Percentiles rank a stretch among this genome's conserved stretches.
Conservation (phyloP, 2,797 vertebrate species). For the Ceyx erithaca region DNA sequence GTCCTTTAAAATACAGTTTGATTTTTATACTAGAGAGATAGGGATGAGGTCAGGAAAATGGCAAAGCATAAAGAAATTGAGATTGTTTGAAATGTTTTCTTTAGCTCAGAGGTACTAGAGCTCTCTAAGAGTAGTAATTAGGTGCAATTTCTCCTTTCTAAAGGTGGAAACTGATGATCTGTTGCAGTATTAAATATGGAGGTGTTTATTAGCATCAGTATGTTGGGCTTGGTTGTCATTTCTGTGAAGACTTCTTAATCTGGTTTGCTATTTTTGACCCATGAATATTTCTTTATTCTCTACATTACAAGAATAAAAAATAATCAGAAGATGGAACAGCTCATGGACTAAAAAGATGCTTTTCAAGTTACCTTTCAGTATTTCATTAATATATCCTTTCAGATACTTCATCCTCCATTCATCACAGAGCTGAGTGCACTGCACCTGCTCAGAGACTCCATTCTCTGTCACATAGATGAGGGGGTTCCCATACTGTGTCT, state of each 20-base stretch:
- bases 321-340: neutral
- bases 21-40: neutral
- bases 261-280: neutral
- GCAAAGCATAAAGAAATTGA: neutral
- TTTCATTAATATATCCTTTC: constrained; percentile 92
- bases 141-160: neutral
- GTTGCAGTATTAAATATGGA: neutral
- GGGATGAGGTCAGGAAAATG: neutral
- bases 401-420: constrained; percentile 92
- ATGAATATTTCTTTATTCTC: neutral
- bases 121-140: neutral
- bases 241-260: neutral
- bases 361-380: constrained; percentile 87
- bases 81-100: neutral
- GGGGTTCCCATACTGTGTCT: constrained; percentile 93
- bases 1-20: neutral
- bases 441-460: constrained; percentile 88
- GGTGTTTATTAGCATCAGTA: neutral
- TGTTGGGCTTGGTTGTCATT: neutral
- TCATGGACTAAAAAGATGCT: neutral
- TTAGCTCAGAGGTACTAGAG: neutral
- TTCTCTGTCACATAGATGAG: constrained; percentile 93
- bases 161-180: neutral
- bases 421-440: constrained; percentile 90
- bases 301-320: neutral